Percentiles rank a stretch among this genome's conserved stretches.
phyloP scores from a whole-genome alignment of 1,140 invertebrate genomes.

The Eciton burchellii region DNA sequence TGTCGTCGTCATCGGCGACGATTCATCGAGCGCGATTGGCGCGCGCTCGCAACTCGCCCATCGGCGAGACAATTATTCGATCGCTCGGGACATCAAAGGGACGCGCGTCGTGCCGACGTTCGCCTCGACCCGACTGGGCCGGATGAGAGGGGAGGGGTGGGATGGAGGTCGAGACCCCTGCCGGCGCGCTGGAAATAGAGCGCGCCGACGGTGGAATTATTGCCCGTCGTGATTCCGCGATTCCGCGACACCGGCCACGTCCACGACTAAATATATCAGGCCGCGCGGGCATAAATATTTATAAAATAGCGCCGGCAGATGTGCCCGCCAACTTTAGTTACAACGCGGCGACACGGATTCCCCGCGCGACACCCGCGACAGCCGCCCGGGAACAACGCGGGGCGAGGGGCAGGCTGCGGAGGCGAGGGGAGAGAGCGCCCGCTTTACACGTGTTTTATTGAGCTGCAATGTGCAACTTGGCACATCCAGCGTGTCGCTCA shows the following conservation, averaged over 20 bases:
- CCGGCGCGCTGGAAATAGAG: slow-evolving; percentile 35
- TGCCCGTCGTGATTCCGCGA: slow-evolving; percentile 45
- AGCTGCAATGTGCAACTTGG: slow-evolving; percentile 1
- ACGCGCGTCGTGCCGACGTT: background rate
- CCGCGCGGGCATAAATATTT: slow-evolving; percentile 70
- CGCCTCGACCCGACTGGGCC: background rate
- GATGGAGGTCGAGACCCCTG: slow-evolving; percentile 21
- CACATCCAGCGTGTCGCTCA: slow-evolving; percentile 21
- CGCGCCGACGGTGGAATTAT: slow-evolving; percentile 55
- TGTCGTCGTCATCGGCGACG: too few species aligned
- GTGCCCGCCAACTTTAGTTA: slow-evolving; percentile 68
- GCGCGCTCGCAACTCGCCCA: too few species aligned
- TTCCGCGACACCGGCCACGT: slow-evolving; percentile 50
- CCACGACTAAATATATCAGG: slow-evolving; percentile 71
- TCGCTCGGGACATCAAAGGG: too few species aligned
- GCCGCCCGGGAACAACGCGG: too few species aligned
- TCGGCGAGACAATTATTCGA: too few species aligned
- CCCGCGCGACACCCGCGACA: slow-evolving; percentile 12
- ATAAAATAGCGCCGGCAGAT: slow-evolving; percentile 74
- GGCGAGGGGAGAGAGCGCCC: background rate
- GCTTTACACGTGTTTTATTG: slow-evolving; percentile 44
- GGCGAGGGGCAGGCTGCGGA: too few species aligned
- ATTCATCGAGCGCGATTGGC: too few species aligned
- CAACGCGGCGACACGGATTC: slow-evolving; percentile 27
- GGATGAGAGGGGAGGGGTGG: background rate